Evolutionary conservation across 2,797 vertebrate genomes (phyloP).

Genomic region (Gobionotothen gibberifrons): DNA sequence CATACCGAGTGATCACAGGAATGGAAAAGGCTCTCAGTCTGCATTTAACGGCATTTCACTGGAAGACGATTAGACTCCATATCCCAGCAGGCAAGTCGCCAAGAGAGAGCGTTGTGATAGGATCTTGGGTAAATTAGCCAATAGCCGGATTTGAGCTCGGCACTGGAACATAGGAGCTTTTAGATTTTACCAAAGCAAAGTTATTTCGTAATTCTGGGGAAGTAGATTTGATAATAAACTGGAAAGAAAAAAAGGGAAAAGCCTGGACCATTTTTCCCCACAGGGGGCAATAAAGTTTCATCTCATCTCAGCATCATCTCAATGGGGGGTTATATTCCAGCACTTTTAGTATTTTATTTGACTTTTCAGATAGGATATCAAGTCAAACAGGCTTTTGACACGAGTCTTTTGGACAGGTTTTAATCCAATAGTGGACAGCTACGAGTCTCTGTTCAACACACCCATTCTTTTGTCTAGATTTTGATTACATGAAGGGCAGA

Average conservation of each 20-base stretch:
- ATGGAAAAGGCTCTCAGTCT: slow-evolving; percentile 61
- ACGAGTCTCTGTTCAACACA: slow-evolving; percentile 63
- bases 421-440: slow-evolving; percentile 14
- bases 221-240: slow-evolving; percentile 20
- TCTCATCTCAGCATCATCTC: slow-evolving; percentile 32
- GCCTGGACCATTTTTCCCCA: neutral
- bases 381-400: slow-evolving; percentile 16
- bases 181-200: neutral
- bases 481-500: slow-evolving; percentile 33
- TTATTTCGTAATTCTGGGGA: slow-evolving; percentile 13
- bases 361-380: slow-evolving; percentile 23
- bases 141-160: slow-evolving; percentile 19
- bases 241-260: neutral
- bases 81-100: slow-evolving; percentile 52
- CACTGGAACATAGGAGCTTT: neutral
- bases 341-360: slow-evolving; percentile 24
- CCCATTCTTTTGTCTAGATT: neutral
- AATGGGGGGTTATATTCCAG: slow-evolving; percentile 7
- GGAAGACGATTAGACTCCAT: slow-evolving; percentile 73
- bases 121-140: slow-evolving; percentile 37
- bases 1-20: slow-evolving; percentile 23
- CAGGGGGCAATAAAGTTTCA: slow-evolving; percentile 44
- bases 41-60: slow-evolving; percentile 56
- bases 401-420: slow-evolving; percentile 11
- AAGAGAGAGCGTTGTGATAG: slow-evolving; percentile 22